Conservation (phyloP, 2,888 invertebrate species). For the Liopterus haemorrhoidalis region DNA sequence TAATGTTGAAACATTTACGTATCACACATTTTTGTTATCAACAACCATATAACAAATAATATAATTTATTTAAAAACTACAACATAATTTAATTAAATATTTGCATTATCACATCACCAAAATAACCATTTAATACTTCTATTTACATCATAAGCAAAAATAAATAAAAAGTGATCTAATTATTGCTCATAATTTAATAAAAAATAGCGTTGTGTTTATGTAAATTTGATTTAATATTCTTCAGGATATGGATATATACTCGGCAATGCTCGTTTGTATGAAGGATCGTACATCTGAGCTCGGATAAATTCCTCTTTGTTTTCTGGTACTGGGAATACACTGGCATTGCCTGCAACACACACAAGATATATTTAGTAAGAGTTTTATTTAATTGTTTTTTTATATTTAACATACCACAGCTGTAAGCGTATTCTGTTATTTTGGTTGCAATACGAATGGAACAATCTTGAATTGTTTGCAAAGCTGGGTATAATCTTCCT, state of each 20-base stretch:
- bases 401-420: constrained; percentile 52
- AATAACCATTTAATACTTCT: no score
- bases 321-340: constrained; percentile 70
- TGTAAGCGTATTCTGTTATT: constrained; percentile 77
- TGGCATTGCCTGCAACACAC: constrained; percentile 61
- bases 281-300: constrained; percentile 74
- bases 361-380: constrained; percentile 9
- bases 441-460: constrained; percentile 81
- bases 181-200: no score
- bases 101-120: no score
- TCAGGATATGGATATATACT: constrained; percentile 57
- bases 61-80: no score
- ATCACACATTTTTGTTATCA: no score
- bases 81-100: no score
- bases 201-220: no score
- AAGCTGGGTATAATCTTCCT: constrained; percentile 89
- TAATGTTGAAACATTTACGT: no score
- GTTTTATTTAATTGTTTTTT: constrained; percentile 8
- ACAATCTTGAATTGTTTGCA: constrained; percentile 74
- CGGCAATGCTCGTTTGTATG: constrained; percentile 64
- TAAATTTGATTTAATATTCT: constrained; percentile 37
- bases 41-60: no score
- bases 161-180: no score
- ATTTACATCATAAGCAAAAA: no score
- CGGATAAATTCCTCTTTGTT: constrained; percentile 68